Evolutionary conservation across 2,797 vertebrate species (phyloP).

Genomic region (Spea hammondii): DNA sequence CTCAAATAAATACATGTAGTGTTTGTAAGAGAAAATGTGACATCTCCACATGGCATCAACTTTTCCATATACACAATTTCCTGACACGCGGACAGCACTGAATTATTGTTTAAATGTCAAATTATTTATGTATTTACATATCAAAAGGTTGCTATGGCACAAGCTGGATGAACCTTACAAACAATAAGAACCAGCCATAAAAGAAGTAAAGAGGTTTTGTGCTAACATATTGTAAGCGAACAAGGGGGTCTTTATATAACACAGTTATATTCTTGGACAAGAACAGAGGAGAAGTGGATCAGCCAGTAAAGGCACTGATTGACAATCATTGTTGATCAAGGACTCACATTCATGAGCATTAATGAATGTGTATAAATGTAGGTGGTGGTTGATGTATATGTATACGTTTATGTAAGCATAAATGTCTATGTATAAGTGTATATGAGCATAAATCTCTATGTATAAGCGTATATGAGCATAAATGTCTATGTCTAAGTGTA

Average conservation of each 20-base stretch:
- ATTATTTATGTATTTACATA: constrained; percentile 35
- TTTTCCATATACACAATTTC: constrained; percentile 38
- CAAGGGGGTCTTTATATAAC: constrained; percentile 29
- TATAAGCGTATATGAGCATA: no score
- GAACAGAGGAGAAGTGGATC: not conserved
- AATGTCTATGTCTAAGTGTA: no score
- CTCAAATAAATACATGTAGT: constrained; percentile 17
- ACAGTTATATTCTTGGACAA: constrained; percentile 4
- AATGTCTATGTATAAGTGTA: no score
- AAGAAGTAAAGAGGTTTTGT: constrained; percentile 3
- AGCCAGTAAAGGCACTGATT: constrained; percentile 5
- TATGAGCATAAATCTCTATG: no score
- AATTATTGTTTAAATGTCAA: constrained; percentile 24
- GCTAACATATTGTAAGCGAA: constrained; percentile 12
- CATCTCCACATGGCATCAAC: constrained; percentile 27
- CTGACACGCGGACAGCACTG: constrained; percentile 15
- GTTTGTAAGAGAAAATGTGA: constrained; percentile 13
- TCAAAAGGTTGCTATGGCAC: constrained; percentile 40
- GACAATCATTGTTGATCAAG: not conserved
- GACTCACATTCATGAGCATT: not conserved
- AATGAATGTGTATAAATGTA: not conserved
- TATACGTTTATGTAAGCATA: no score
- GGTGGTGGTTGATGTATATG: no score
- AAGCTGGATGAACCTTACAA: constrained; percentile 12
- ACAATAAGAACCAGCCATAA: constrained; percentile 20